These are phyloP conservation scores for Delia radicum DNA, from an alignment of 1,140 invertebrate species.

Conservation along the genomic window DNA sequence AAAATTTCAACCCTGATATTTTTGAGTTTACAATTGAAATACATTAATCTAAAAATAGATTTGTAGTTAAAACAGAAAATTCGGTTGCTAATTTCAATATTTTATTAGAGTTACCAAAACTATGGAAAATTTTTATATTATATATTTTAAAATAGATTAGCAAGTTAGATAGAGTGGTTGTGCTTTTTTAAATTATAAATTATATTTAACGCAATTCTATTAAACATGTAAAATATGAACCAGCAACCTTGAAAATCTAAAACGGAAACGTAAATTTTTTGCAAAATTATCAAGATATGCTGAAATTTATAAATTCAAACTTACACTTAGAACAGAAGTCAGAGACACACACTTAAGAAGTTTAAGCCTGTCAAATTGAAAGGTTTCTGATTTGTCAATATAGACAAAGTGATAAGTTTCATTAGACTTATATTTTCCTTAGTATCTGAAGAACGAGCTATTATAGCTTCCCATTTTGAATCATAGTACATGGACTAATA, in stretches of 20 bases:
- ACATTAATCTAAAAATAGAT: too few relatives aligned
- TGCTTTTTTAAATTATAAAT: too few relatives aligned
- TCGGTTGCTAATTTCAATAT: too few relatives aligned
- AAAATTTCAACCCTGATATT: too few relatives aligned
- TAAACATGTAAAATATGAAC: conserved; percentile 27
- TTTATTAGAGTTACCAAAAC: too few relatives aligned
- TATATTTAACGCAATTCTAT: conserved; percentile 23
- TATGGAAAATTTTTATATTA: too few relatives aligned
- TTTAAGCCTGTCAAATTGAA: conserved; percentile 26
- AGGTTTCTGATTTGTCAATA: conserved; percentile 19
- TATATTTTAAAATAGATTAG: too few relatives aligned
- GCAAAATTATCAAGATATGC: neutral
- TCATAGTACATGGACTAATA: conserved; percentile 26
- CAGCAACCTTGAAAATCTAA: conserved; percentile 24
- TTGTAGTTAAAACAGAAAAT: too few relatives aligned
- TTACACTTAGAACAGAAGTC: neutral
- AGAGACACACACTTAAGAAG: conserved; percentile 28
- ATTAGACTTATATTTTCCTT: conserved; percentile 18
- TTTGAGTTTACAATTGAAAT: too few relatives aligned
- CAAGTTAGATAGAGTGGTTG: too few relatives aligned
- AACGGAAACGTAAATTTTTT: too few relatives aligned
- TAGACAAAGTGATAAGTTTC: conserved; percentile 16
- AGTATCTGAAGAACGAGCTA: neutral
- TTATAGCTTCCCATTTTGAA: conserved; percentile 24
- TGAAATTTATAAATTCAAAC: neutral